Percentiles rank a stretch among this genome's conserved stretches.
Evolutionary conservation across 2,797 vertebrate genomes (phyloP).

Genomic region (Diceros bicornis): DNA sequence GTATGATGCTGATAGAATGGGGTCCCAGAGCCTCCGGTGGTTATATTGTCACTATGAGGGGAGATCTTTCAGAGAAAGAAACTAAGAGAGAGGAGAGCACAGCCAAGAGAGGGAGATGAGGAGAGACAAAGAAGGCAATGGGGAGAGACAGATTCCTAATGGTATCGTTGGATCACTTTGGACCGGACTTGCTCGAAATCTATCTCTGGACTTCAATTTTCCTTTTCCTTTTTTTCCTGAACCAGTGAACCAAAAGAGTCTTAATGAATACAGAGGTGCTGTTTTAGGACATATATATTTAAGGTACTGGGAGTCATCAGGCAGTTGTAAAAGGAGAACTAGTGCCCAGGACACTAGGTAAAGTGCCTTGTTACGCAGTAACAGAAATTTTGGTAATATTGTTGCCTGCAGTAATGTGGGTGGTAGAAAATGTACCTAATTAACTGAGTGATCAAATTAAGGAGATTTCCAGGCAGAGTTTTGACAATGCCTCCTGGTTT

Average conservation of each 20-base stretch:
- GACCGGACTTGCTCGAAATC: neutral
- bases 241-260: neutral
- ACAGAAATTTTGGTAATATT: neutral
- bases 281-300: neutral
- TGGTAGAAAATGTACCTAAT: neutral
- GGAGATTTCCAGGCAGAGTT: neutral
- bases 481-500: neutral
- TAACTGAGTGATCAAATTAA: neutral
- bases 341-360: neutral
- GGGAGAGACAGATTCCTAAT: neutral
- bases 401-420: neutral
- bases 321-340: neutral
- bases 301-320: neutral
- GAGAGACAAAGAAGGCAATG: neutral
- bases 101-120: neutral
- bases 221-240: neutral
- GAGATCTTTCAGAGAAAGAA: neutral
- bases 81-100: neutral
- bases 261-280: neutral
- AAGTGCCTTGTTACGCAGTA: neutral
- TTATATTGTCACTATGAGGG: neutral
- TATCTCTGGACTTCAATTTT: neutral
- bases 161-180: neutral
- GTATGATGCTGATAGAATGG: neutral
- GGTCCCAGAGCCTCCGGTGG: neutral